These are phyloP conservation scores for Propithecus coquereli DNA, from an alignment of 2,113 vertebrate genomes.

Conservation along the genomic window DNA sequence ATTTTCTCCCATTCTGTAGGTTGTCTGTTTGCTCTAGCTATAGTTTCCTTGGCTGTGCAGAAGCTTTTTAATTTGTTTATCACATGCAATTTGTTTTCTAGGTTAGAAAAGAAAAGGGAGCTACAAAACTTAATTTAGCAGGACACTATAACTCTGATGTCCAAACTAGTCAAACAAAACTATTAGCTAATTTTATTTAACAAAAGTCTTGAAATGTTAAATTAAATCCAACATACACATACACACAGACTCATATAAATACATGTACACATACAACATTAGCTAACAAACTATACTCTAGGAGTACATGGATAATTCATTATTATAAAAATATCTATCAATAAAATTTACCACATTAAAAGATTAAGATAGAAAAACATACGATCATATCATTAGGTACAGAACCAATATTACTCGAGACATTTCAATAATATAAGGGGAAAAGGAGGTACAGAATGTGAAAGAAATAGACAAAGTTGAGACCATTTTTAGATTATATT, in stretches of 20 bases:
- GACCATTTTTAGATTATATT: neutral
- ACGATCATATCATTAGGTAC: neutral
- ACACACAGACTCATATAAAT: neutral
- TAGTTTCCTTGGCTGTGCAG: too few species aligned
- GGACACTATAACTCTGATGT: neutral
- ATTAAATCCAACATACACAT: neutral
- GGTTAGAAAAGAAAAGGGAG: neutral
- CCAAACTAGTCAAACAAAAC: neutral
- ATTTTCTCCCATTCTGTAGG: too few species aligned
- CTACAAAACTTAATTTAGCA: neutral
- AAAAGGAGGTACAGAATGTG: neutral
- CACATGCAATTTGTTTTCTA: neutral
- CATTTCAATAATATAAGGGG: neutral
- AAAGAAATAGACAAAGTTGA: neutral
- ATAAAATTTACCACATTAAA: neutral
- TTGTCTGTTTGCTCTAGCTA: too few species aligned
- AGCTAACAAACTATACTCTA: neutral
- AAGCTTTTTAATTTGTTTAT: neutral
- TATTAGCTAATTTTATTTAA: neutral
- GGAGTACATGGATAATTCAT: neutral
- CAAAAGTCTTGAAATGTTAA: constrained; percentile 1
- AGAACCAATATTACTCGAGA: neutral
- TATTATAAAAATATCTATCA: neutral
- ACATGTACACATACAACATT: neutral
- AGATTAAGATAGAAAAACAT: neutral